Base-by-base conservation (phyloP, 2,888 invertebrate genomes). In the Geotrupes spiniger region DNA sequence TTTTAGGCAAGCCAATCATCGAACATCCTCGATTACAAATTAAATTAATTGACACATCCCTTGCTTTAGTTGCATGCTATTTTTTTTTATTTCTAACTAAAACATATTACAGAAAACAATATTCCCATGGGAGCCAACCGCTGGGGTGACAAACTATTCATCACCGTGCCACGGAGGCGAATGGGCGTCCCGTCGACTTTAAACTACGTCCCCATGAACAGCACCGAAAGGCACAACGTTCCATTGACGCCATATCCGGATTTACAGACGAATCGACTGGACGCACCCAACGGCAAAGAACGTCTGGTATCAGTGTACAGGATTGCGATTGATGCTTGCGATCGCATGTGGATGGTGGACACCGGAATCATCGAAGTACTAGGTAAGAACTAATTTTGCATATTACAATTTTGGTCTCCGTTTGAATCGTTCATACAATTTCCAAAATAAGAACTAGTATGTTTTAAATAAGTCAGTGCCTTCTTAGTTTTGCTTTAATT, bases 271-370 rank as follows among this genome's bases (percentile, higher is more conserved):
- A 87, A 88, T 65, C 78, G 82, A 40, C 77, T 84, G 49, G 78
- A 48, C 16, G 36, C 53, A 16, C 46, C 51, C 4, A 36, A 33
- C 5, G 52, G 44, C 36, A 47, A 46, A 10, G 57, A 57, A 25
- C 59, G 63, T 28, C 63, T 88, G 8, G 78, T 84, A 1, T 89
- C 84, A 0, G 84, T 88, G 2, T 89, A 89, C 65, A 75, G 90
- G 33, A 80, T 86, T 0, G 76, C 79, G 8, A 79, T 84, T 0
- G 91, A 91, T 64, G 68, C 71, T 1, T 91, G 89, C 58, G 81
- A 84, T 33, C 72, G 89, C 3, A 74, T 91, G 1, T 91, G 90
- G 90, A 84, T 87, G 63, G 79, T 89, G 1, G 90, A 90, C 62
- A 86, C 87, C 0, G 90, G 90, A 1, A 67, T 84, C 27, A 66